Evolutionary conservation across 2,113 vertebrate species (phyloP).

Genomic region (Glareola pratincola): DNA sequence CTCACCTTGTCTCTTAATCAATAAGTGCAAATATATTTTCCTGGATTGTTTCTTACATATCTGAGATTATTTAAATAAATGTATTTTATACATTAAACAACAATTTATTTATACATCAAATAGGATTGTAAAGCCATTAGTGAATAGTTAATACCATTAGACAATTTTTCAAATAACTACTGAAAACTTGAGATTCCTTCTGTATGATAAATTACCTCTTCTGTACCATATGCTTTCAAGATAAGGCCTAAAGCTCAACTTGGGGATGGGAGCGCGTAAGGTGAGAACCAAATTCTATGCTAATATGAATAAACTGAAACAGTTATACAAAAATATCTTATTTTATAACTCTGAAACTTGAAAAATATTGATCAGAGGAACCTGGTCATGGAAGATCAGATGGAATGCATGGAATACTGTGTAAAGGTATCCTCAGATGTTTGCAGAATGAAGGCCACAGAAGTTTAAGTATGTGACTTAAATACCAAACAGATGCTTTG

Average conservation of each 20-base stretch:
- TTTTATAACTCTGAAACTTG: not conserved
- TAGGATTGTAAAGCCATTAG: not conserved
- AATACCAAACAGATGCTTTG: not conserved
- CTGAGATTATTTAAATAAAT: not conserved
- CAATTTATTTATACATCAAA: not conserved
- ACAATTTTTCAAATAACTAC: not conserved
- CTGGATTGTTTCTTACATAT: not conserved
- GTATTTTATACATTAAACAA: not conserved
- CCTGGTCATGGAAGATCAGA: not conserved
- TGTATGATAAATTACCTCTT: not conserved
- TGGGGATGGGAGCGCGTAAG: accelerated
- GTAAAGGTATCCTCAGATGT: not conserved
- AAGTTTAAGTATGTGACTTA: not conserved
- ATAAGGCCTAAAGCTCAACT: not conserved
- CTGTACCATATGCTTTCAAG: not conserved
- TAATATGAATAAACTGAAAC: not conserved
- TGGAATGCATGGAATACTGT: accelerated
- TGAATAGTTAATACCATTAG: not conserved
- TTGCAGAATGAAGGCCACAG: not conserved
- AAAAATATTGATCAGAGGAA: not conserved
- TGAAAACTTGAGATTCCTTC: not conserved
- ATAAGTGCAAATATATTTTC: not conserved
- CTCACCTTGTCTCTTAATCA: not conserved
- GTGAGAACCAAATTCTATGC: not conserved
- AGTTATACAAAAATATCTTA: not conserved